Evolutionary conservation across 2,113 vertebrate genomes (phyloP), one percentile per base, ranked within the genome.

Genomic region (Clarias macrocephalus): DNA sequence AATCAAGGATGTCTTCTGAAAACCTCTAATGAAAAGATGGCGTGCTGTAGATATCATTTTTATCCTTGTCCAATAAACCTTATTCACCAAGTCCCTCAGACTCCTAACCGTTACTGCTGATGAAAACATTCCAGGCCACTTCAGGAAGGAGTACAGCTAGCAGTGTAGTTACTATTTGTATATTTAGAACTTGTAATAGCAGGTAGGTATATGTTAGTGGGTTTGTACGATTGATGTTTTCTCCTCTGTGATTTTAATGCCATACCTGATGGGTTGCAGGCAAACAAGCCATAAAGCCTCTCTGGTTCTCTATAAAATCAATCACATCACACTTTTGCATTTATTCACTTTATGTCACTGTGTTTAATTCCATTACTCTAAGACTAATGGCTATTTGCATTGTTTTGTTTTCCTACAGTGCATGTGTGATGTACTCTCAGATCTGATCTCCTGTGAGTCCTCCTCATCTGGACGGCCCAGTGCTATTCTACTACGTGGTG

Each of bases 371-470:
- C 28, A 80, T 25, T 60, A 59, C 56, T 59, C 10, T 2, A 19
- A 56, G 16, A 1, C 57, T 5, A 33, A 21, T 3, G 11, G 12
- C 13, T 75, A 7, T 18, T 23, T 42, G 0, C 87, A 59, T 89
- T 15, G 75, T 25, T 84, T 91, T 48, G 82, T 13, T 66, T 89
- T 19, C 76, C 82, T 82, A 42, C 93, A 99, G 98, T 95, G 95
- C 65, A 90, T 96, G 86, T 93, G 94, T 88, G 94, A 95, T 28
- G 92, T 95, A 8, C 93, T 98, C 48, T 91, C 96, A 33, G 85
- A 93, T 42, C 89, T 96, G 60, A 90, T 92, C 0, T 28, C 94
- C 6, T 18, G 85, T 48, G 23, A 56, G 0, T 83, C 82, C 3
- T 82, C 82, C 3, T 80, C 42, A 2, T 52, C 5, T 0, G 93